A percentile compares a stretch with the other conserved stretches of the same genome.
These are phyloP conservation scores for Trogon melanurus DNA, from an alignment of 2,113 vertebrate species.

Conservation along the genomic window DNA sequence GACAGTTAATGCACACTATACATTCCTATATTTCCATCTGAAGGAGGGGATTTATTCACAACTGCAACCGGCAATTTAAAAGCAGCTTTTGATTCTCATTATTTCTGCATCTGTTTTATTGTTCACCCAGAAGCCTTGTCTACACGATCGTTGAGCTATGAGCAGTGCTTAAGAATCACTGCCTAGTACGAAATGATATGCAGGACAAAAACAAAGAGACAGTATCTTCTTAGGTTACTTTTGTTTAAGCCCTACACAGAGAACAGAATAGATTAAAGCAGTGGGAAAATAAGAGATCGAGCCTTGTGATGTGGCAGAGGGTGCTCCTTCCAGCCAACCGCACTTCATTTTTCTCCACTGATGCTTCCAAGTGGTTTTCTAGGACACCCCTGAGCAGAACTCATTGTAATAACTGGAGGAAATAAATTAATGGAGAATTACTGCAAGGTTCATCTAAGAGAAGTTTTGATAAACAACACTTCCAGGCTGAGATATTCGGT, in stretches of 20 bases:
- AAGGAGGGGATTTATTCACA: neutral
- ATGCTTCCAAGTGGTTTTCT: conserved; percentile 63
- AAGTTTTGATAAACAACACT: conserved; percentile 67
- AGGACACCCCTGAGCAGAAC: conserved; percentile 66
- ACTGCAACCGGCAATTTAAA: conserved; percentile 25
- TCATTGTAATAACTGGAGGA: conserved; percentile 73
- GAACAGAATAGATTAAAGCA: conserved; percentile 66
- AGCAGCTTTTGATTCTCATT: conserved; percentile 2
- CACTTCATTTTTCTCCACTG: conserved; percentile 50
- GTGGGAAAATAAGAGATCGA: conserved; percentile 59
- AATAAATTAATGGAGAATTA: conserved; percentile 70
- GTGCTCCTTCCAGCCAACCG: conserved; percentile 57
- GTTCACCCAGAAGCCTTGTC: conserved; percentile 8
- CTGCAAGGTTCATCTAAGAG: conserved; percentile 63
- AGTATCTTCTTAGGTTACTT: conserved; percentile 59
- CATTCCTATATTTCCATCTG: neutral
- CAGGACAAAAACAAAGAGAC: conserved; percentile 59
- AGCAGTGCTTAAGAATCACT: neutral
- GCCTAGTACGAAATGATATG: conserved; percentile 36
- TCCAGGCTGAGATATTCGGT: conserved; percentile 66
- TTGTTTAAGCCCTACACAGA: conserved; percentile 61
- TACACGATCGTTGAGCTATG: neutral
- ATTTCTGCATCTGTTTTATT: conserved; percentile 1
- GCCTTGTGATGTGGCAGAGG: conserved; percentile 53
- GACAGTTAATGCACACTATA: neutral